Base-by-base conservation (phyloP, 2,113 vertebrate genomes). In the Columbina picui region DNA sequence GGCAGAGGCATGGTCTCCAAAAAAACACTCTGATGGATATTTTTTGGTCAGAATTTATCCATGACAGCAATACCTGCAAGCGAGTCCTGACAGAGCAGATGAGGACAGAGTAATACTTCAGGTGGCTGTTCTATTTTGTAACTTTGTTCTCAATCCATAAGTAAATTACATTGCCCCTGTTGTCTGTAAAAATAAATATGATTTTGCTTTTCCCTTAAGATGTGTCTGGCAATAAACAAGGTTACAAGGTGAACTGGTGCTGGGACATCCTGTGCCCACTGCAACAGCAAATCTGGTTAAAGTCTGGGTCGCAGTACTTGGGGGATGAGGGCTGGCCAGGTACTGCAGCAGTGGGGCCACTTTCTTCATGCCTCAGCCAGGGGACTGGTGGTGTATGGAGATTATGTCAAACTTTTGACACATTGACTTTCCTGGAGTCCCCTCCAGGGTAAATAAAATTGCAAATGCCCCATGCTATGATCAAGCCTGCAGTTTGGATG, bases 381-480 rank as follows among this genome's bases (percentile, higher is more conserved):
- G 20, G 2, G 18, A 30, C 14, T n/a, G 15, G 15, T 47, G 63
- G 41, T 53, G 5, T 6, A 61, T 7, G 11, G 52, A 36, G 32
- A 61, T 19, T 4, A 0, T 23, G 38, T 38, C 67, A 92, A 10
- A 20, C 68, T 92, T 83, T 5, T 30, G 32, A 69, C 59, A 67
- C 6, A 6, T 13, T 60, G 84, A 41, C 20, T 71, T 76, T 53
- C 38, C 39, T 0, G 0, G 23, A 14, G 5, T 52, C 87, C 21
- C 52, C 65, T 71, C 26, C 47, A 55, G 41, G 26, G 23, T 47
- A 68, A 84, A 68, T 4, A 20, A 41, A 84, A 67, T 38, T 4
- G 9, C 52, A 78, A 78, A 87, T 0, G 0, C 36, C 25, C 26
- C 7, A 5, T 0, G 0, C 52, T 30, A 3, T 13, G 25, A 67